Percentiles rank a stretch among this genome's conserved stretches.
Evolutionary conservation across 1,140 invertebrate genomes (phyloP).

Genomic region (Ganaspis sp.): DNA sequence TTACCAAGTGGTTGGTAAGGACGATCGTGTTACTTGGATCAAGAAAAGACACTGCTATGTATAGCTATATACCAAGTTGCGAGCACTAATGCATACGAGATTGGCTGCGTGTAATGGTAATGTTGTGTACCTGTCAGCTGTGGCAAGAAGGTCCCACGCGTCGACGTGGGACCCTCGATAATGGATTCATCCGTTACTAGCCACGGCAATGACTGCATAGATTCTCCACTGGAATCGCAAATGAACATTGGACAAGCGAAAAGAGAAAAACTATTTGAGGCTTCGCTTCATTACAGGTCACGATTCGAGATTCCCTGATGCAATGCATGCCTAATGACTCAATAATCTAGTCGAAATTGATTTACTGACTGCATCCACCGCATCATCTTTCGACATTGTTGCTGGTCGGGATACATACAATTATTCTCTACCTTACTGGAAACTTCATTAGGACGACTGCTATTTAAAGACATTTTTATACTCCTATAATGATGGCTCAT

Average conservation of each 20-base stretch:
- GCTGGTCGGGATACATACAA: no score
- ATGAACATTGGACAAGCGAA: constrained; percentile 29
- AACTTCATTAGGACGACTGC: no score
- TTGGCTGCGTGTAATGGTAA: constrained; percentile 59
- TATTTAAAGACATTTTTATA: no score
- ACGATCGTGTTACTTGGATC: no score
- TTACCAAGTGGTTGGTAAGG: no score
- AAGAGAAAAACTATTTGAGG: constrained; percentile 31
- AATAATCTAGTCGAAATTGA: neutral
- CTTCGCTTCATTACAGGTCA: constrained; percentile 39
- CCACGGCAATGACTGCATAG: constrained; percentile 1
- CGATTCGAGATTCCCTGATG: constrained; percentile 44
- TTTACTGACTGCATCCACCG: neutral
- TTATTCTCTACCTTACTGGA: no score
- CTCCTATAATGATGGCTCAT: no score
- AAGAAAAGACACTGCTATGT: no score
- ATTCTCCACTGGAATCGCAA: constrained; percentile 10
- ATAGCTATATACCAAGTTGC: constrained; percentile 36
- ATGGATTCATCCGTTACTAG: constrained; percentile 59
- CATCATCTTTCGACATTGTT: neutral
- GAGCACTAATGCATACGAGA: constrained; percentile 39
- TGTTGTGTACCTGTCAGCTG: constrained; percentile 60
- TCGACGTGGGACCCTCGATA: constrained; percentile 48
- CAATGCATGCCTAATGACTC: neutral
- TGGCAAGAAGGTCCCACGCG: constrained; percentile 45